Percentiles rank a stretch among this genome's conserved stretches.
Conservation (phyloP, 2,797 vertebrate species). For the Arremon aurantiirostris region DNA sequence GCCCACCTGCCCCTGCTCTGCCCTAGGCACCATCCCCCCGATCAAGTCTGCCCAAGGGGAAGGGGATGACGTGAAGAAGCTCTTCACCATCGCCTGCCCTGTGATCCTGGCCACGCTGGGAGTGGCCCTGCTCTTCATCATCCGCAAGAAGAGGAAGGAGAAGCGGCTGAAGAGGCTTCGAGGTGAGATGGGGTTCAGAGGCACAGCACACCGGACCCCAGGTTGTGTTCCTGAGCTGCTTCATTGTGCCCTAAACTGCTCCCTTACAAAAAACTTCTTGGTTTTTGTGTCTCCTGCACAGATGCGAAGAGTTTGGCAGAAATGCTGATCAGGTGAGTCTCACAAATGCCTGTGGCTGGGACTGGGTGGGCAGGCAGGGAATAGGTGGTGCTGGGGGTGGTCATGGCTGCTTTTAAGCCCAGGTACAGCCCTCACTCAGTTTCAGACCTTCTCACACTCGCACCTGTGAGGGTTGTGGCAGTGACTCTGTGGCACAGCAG, state of each 20-base stretch:
- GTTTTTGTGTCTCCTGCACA: slow-evolving; percentile 59
- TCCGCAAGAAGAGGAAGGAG: slow-evolving; percentile 97
- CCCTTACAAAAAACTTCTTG: background rate
- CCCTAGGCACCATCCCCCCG: slow-evolving; percentile 92
- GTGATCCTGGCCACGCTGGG: slow-evolving; percentile 94
- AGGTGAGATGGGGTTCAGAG: slow-evolving; percentile 75
- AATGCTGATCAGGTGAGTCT: slow-evolving; percentile 94
- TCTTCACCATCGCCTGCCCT: slow-evolving; percentile 94
- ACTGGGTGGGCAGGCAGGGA: background rate
- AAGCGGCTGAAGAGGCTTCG: slow-evolving; percentile 93
- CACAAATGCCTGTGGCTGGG: rapidly evolving
- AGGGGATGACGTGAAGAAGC: slow-evolving; percentile 94
- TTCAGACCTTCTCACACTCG: background rate
- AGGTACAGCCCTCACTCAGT: rapidly evolving
- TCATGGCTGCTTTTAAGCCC: background rate
- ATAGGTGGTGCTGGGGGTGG: rapidly evolving
- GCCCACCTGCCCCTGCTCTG: rapidly evolving
- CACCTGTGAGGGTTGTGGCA: rapidly evolving
- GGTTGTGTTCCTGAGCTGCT: rapidly evolving
- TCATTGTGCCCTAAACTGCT: rapidly evolving
- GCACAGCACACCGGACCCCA: rapidly evolving
- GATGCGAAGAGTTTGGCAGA: slow-evolving; percentile 98
- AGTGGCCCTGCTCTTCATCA: slow-evolving; percentile 90
- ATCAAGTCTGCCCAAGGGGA: slow-evolving; percentile 96
- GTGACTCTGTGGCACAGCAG: background rate